Evolutionary conservation across 2,797 vertebrate species (phyloP).

Genomic region (Natrix natrix): DNA sequence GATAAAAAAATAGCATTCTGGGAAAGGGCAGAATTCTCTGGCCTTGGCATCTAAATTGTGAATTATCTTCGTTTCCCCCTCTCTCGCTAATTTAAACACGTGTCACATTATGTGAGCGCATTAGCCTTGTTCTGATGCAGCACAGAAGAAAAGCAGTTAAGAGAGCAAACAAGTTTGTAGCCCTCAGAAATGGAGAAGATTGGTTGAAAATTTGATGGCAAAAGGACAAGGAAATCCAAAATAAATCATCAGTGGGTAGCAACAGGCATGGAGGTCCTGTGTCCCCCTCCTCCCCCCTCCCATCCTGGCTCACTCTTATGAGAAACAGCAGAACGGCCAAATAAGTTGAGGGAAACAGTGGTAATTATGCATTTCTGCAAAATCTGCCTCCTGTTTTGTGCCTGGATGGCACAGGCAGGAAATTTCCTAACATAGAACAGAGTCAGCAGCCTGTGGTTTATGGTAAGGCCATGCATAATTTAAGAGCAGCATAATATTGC

Average conservation of each 20-base stretch:
- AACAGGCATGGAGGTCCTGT: neutral
- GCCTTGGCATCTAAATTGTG: neutral
- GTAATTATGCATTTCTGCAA: neutral
- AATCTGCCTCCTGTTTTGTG: neutral
- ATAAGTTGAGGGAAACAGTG: neutral
- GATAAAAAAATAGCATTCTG: neutral
- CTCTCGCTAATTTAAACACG: neutral
- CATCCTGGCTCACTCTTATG: neutral
- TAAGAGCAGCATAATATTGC: neutral
- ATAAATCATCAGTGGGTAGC: neutral
- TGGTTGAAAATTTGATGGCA: neutral
- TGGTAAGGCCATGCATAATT: neutral
- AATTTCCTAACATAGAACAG: neutral
- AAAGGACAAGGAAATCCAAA: neutral
- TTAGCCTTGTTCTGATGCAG: neutral
- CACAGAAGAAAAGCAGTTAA: no score
- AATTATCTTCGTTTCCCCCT: accelerated
- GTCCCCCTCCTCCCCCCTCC: accelerated
- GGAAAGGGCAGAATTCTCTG: neutral
- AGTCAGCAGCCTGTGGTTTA: neutral
- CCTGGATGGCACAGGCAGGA: neutral
- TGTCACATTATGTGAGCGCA: no score
- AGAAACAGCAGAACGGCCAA: neutral
- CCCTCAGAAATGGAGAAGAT: neutral
- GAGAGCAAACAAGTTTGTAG: neutral